Conservation (phyloP, 2,888 invertebrate species). For the Antheraea assamensis region DNA sequence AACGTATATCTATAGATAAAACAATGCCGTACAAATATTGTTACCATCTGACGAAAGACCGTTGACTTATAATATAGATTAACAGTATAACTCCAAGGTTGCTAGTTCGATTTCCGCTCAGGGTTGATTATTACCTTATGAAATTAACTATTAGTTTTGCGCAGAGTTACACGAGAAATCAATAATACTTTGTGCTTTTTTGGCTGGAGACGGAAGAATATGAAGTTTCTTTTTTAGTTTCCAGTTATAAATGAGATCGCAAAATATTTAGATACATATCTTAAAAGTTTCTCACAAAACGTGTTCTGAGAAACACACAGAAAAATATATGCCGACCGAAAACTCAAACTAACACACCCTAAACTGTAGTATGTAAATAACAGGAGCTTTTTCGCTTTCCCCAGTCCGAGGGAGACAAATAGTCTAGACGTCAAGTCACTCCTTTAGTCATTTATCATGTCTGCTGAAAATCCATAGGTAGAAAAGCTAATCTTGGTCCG, state of each 20-base stretch:
- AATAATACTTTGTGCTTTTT: too few relatives aligned
- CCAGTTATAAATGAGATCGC: not conserved
- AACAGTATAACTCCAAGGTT: too few relatives aligned
- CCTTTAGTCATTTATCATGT: slow-evolving; percentile 58
- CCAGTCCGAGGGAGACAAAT: slow-evolving; percentile 57
- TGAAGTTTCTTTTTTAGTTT: not conserved
- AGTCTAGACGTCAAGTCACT: slow-evolving; percentile 52
- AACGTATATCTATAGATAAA: too few relatives aligned
- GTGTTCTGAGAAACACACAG: not conserved
- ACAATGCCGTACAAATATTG: too few relatives aligned
- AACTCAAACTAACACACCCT: slow-evolving; percentile 28
- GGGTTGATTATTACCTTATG: too few relatives aligned
- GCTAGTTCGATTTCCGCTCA: too few relatives aligned
- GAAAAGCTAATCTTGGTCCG: slow-evolving; percentile 22
- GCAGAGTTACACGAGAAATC: too few relatives aligned
- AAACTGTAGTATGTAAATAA: slow-evolving; percentile 60
- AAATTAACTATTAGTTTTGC: too few relatives aligned
- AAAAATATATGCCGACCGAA: slow-evolving; percentile 1
- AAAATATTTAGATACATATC: not conserved
- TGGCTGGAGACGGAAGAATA: too few relatives aligned
- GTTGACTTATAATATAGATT: too few relatives aligned
- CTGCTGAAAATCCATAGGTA: slow-evolving; percentile 49
- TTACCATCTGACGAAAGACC: too few relatives aligned
- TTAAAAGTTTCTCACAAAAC: not conserved
- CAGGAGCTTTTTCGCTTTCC: slow-evolving; percentile 50